Base-by-base conservation (phyloP, 2,113 vertebrate species). In the Strigops habroptila region DNA sequence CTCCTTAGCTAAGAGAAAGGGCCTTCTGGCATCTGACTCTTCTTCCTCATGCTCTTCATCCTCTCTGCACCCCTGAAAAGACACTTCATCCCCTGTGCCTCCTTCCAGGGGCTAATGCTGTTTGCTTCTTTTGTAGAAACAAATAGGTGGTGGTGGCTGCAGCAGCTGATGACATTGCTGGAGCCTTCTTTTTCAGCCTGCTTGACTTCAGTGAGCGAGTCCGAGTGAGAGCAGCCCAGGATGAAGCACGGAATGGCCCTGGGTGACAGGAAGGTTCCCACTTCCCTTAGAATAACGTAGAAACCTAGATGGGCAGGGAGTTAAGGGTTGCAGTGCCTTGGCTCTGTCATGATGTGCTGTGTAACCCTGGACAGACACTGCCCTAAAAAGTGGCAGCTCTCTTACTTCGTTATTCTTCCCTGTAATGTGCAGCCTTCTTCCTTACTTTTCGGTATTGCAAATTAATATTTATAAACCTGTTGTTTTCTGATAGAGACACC, bases 381-480 rank as follows among this genome's bases (percentile, higher is more conserved):
- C 49, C 37, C 13, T 22, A 19, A 31, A 35, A 51, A 48, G 11
- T 24, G 51, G 14, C 33, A 31, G 8, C 13, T 35, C 25, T 55
- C 53, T 46, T 2, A 12, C 30, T 55, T 57, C 28, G 1, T 46
- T 31, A 10, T 60, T 67, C 33, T 19, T 6, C 75, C 27, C 31
- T 57, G 6, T 22, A 46, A 57, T 0, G 0, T 60, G 39, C 57
- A 70, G 75, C 24, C 14, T 48, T 27, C 52, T 74, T 39, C 43
- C 43, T 59, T 52, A 31, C 27, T 11, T 63, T n/a, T 30, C 51
- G 60, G 16, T 55, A 35, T 21, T 86, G 74, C 69, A 83, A 75
- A 64, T 70, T 82, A 88, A 84, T 94, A 96, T 90, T 94, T 90
- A 94, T 83, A 48, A 86, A 64, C 6, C 51, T 90, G 55, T 53